Evolutionary conservation across 1,140 invertebrate genomes (phyloP).

Genomic region (Drosophila lini): DNA sequence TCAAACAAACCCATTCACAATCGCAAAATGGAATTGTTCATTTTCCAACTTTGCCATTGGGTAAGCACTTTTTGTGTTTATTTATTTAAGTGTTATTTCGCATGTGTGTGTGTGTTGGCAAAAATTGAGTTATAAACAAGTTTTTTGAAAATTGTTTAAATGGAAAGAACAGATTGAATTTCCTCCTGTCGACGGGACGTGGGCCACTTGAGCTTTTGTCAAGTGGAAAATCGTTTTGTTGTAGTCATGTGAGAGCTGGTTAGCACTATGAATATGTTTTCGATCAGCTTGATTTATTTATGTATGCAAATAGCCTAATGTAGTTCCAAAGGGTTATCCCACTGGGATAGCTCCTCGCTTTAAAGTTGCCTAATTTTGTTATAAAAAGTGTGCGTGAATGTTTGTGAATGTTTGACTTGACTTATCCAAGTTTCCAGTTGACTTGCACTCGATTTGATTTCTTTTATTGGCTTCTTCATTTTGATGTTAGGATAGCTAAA

Average conservation of each 20-base stretch:
- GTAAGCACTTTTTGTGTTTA: conserved; percentile 73
- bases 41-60: conserved; percentile 60
- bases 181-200: conserved; percentile 43
- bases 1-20: conserved; percentile 55
- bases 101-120: conserved; percentile 23
- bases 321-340: conserved; percentile 37
- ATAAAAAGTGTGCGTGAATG: neutral
- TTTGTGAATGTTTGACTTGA: neutral
- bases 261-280: conserved; percentile 74
- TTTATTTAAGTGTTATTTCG: conserved; percentile 82
- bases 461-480: conserved; percentile 27
- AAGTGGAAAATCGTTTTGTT: conserved; percentile 83
- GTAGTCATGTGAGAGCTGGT: conserved; percentile 16
- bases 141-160: conserved; percentile 81
- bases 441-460: neutral
- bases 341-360: neutral
- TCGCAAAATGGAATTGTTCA: conserved; percentile 65
- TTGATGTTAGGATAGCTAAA: neutral
- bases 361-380: conserved; percentile 21
- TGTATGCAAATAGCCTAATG: conserved; percentile 69
- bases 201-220: conserved; percentile 79
- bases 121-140: conserved; percentile 83
- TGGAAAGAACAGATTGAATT: conserved; percentile 81
- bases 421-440: conserved; percentile 38
- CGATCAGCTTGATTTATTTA: conserved; percentile 75